phyloP scores from a whole-genome alignment of 2,113 vertebrate species.

The Peucedramus taeniatus region DNA sequence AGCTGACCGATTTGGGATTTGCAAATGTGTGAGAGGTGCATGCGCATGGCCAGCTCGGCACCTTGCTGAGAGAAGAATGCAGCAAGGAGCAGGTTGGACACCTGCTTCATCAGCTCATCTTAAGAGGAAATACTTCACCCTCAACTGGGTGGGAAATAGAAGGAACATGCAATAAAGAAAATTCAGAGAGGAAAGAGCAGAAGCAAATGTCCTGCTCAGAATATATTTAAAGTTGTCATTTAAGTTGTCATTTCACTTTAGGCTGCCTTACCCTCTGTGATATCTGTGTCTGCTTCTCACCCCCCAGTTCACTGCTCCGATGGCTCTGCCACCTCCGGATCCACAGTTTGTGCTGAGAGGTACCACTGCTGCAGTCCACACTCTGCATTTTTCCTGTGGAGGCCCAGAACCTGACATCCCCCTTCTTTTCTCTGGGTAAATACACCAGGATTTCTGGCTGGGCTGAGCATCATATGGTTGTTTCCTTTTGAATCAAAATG shows the following conservation, averaged over 20 bases:
- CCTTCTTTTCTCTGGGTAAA: slow-evolving; percentile 88
- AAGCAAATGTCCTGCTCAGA: neutral
- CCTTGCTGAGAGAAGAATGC: neutral
- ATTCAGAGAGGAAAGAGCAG: neutral
- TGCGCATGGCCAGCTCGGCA: neutral
- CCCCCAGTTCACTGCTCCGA: neutral
- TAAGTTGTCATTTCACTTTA: neutral
- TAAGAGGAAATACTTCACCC: neutral
- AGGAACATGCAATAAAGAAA: neutral
- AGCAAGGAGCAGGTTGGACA: neutral
- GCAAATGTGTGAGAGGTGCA: neutral
- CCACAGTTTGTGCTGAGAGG: slow-evolving; percentile 89
- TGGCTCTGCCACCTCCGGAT: slow-evolving; percentile 77
- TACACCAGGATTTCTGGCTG: neutral
- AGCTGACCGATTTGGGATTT: neutral
- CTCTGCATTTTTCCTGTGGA: slow-evolving; percentile 80
- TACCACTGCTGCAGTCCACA: slow-evolving; percentile 76
- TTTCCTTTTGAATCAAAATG: neutral
- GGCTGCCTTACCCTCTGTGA: neutral
- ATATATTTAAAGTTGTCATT: neutral
- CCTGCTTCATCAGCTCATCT: neutral
- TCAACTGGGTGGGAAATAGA: neutral
- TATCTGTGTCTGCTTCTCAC: neutral
- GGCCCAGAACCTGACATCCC: slow-evolving; percentile 53
- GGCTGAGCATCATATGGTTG: neutral